Base-by-base conservation (phyloP, 2,113 vertebrate species). In the Pogona vitticeps region DNA sequence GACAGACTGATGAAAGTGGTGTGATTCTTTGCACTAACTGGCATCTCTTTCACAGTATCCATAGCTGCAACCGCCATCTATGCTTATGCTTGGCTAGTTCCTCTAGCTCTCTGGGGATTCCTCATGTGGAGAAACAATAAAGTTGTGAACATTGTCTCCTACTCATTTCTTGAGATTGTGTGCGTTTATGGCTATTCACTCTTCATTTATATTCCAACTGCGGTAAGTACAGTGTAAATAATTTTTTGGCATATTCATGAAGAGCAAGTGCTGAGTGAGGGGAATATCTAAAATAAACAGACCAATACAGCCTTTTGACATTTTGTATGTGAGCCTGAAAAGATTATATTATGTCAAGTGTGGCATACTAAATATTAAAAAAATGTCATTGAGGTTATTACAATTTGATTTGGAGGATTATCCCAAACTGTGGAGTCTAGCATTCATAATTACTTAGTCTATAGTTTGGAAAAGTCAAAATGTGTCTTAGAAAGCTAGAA, bases 171-270 rank as follows among this genome's bases (percentile, higher is more conserved):
- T 96, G 98, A 99, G 96, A 98, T 99, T 0, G 97, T 99, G 86
- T 99, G 99, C 81, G 98, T 98, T 0, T 99, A 99, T 0, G 98
- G 99, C 89, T 99, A 99, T 91, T 99, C 98, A 0, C 98, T 99
- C 85, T 97, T 98, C 68, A 92, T 99, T 90, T 99, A 98, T 92
- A 98, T 99, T 84, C 99, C 99, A 89, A 98, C 98, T 6, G 98
- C 98, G 89, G 99, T 99, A 96, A 82, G 98, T 96, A 70, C 36
- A 75, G 59, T 72, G 63, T 71, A 80, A 63, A 72, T 56, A 73
- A 68, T 15, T 83, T 2, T 61, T 71, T 15, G 26, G 31, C 81
- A n/a, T 65, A 76, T 80, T 76, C 68, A 59, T 42, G 23, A 61
- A 78, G 38, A 28, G 17, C 52, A 79, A 72, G 23, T 84, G 81